phyloP scores from a whole-genome alignment of 2,113 vertebrate species.

The Pseudorectes ferrugineus region DNA sequence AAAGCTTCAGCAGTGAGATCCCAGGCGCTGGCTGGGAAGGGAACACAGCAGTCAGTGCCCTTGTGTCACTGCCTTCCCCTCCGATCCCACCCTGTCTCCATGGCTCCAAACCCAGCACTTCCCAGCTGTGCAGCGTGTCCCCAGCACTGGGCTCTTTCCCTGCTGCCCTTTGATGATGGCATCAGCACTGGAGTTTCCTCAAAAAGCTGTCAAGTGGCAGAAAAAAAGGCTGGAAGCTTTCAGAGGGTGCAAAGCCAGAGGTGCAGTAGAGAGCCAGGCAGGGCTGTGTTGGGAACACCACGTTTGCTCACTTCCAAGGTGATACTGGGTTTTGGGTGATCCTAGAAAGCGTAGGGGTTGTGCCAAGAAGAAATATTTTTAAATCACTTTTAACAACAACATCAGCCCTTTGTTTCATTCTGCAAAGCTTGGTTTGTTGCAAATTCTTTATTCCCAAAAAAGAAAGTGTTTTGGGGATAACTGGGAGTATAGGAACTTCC shows the following conservation, averaged over 20 bases:
- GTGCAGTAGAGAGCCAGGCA: not conserved
- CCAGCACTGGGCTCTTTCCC: rapidly evolving
- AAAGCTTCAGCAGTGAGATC: not conserved
- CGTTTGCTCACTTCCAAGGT: not conserved
- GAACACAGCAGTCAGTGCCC: not conserved
- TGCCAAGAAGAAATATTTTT: not conserved
- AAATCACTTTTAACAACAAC: not conserved
- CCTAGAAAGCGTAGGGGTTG: not conserved
- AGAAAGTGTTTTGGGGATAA: not conserved
- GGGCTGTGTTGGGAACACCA: not conserved
- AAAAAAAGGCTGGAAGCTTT: not conserved
- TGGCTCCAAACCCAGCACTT: not conserved
- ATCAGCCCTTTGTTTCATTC: not conserved
- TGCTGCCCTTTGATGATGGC: not conserved
- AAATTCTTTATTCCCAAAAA: not conserved
- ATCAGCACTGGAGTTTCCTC: not conserved
- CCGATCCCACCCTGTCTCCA: rapidly evolving
- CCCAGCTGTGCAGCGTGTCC: not conserved
- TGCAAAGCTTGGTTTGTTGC: not conserved
- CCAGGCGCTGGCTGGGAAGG: not conserved
- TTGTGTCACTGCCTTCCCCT: not conserved
- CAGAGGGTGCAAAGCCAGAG: not conserved
- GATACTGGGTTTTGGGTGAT: not conserved
- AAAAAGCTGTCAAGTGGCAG: not conserved
- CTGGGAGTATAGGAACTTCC: not conserved